Conservation (phyloP, 2,888 invertebrate species). For the Ellobium chinense region DNA sequence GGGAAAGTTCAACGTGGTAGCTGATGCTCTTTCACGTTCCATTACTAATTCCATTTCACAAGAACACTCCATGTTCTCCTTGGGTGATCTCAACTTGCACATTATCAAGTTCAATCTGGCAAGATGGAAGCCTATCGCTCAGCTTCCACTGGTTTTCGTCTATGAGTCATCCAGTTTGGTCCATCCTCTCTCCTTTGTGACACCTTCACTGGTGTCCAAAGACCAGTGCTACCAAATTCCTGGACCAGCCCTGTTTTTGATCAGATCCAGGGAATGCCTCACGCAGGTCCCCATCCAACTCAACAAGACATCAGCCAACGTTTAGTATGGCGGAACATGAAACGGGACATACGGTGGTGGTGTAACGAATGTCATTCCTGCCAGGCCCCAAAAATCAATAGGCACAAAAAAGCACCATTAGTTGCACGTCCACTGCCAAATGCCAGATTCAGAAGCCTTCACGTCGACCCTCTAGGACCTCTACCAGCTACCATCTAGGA, state of each 20-base stretch:
- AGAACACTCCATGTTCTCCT: too few species aligned
- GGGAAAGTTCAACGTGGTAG: constrained; percentile 33
- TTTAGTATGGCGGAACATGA: constrained; percentile 33
- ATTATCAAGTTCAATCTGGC: constrained; percentile 30
- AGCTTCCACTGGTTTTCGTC: constrained; percentile 19
- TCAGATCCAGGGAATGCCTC: constrained; percentile 31
- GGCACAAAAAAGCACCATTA: constrained; percentile 36
- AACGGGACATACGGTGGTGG: constrained; percentile 33
- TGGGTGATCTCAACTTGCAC: constrained; percentile 14
- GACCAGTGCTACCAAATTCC: constrained; percentile 24
- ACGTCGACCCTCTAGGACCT: constrained; percentile 35
- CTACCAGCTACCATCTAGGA: constrained; percentile 14
- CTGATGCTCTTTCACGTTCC: constrained; percentile 30
- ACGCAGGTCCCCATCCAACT: constrained; percentile 28
- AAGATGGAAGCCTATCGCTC: constrained; percentile 31
- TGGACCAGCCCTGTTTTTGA: constrained; percentile 24
- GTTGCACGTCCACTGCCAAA: constrained; percentile 10
- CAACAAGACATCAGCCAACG: constrained; percentile 32
- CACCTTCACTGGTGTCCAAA: neutral
- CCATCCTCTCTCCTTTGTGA: constrained; percentile 18
- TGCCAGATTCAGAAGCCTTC: constrained; percentile 32
- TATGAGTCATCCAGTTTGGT: constrained; percentile 21
- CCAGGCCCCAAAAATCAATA: constrained; percentile 22
- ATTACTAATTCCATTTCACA: constrained; percentile 16
- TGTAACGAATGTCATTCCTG: constrained; percentile 29